These are phyloP conservation scores for Diceros bicornis DNA, from an alignment of 2,797 vertebrate species.

Conservation along the genomic window DNA sequence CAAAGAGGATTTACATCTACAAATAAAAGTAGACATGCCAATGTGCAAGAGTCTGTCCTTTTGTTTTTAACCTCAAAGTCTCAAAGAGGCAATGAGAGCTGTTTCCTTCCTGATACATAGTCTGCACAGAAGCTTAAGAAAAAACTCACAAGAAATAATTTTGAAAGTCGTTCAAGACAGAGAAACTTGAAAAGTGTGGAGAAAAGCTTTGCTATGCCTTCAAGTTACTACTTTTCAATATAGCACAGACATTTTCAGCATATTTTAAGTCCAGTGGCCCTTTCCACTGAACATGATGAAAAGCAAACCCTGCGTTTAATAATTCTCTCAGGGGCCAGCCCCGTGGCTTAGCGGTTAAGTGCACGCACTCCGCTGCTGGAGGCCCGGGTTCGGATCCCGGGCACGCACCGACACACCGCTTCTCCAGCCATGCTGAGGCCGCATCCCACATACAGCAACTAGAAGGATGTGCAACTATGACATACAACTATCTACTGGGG, in stretches of 20 bases:
- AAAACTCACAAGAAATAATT: slow-evolving; percentile 28
- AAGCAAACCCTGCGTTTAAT: neutral
- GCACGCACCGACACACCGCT: too few relatives aligned
- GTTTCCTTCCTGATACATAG: neutral
- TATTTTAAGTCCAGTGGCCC: neutral
- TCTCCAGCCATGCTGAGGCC: too few relatives aligned
- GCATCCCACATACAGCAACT: too few relatives aligned
- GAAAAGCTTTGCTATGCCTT: neutral
- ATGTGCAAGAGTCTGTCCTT: slow-evolving; percentile 1
- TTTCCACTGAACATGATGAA: neutral
- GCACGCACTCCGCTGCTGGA: too few relatives aligned
- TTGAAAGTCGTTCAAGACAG: neutral
- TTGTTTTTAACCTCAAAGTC: slow-evolving; percentile 20
- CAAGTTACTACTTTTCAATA: neutral
- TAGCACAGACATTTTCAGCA: neutral
- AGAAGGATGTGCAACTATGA: too few relatives aligned
- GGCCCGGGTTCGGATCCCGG: too few relatives aligned
- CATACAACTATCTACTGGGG: too few relatives aligned
- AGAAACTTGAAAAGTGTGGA: neutral
- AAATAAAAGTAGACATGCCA: neutral
- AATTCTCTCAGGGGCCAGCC: neutral
- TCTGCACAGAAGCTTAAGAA: neutral
- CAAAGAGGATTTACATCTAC: neutral
- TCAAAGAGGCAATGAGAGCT: neutral
- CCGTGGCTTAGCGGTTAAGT: too few relatives aligned